Percentiles rank a stretch among this genome's conserved stretches.
Conservation (phyloP, 2,888 invertebrate genomes). For the Balanococcus diminutus region DNA sequence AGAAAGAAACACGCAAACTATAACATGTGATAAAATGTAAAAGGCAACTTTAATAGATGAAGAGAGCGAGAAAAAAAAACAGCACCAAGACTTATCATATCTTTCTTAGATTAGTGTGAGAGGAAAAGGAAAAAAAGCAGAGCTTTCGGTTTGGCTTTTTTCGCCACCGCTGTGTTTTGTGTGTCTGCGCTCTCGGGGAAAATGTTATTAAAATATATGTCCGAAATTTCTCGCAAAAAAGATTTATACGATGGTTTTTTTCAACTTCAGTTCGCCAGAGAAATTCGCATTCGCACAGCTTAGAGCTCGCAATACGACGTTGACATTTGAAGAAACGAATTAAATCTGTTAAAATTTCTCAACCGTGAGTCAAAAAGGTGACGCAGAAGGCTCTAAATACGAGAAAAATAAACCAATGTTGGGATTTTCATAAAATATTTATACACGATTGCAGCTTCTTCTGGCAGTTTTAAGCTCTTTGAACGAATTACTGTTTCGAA, state of each 20-base stretch:
- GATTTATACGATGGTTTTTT: not conserved
- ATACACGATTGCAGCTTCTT: not conserved
- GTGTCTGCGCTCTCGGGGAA: not conserved
- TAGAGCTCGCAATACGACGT: too few species aligned
- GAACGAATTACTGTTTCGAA: not conserved
- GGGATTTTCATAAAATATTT: not conserved
- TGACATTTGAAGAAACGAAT: not conserved
- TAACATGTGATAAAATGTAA: slow-evolving; percentile 23
- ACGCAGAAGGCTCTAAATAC: too few species aligned
- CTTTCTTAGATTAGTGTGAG: not conserved
- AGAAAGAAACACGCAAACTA: not conserved
- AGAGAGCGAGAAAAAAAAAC: not conserved
- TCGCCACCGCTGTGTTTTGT: not conserved
- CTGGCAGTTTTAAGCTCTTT: not conserved
- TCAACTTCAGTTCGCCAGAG: not conserved
- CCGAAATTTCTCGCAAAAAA: slow-evolving; percentile 20
- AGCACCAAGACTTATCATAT: not conserved
- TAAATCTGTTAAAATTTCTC: not conserved
- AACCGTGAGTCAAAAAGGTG: not conserved
- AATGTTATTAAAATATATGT: slow-evolving; percentile 27
- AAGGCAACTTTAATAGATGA: not conserved
- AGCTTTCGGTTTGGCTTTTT: not conserved
- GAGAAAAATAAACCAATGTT: not conserved
- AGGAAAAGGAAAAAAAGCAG: not conserved
- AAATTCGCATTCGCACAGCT: not conserved